phyloP scores from a whole-genome alignment of 37 sponge, comb jelly and placozoan species.

The Chondrilla cf. caribensis region DNA sequence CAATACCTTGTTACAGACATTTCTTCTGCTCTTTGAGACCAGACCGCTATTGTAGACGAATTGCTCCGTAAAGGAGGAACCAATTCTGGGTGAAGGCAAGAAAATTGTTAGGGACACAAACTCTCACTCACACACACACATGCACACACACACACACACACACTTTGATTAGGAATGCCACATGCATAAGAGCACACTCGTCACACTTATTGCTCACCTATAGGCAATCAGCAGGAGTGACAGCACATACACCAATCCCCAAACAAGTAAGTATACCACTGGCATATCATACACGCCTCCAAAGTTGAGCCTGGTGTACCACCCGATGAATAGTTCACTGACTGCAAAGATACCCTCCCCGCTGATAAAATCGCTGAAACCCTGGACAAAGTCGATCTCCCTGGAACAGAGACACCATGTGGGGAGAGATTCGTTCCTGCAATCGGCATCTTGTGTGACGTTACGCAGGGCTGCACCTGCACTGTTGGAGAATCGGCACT shows the following conservation, averaged over 20 bases:
- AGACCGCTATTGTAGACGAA: neutral
- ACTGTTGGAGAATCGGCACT: neutral
- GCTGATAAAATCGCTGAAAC: neutral
- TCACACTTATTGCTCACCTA: neutral
- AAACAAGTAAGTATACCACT: neutral
- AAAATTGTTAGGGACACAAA: too few species aligned
- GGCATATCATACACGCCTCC: conserved; percentile 16
- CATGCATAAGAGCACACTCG: neutral
- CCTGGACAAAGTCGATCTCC: neutral
- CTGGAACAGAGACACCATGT: neutral
- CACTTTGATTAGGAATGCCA: too few species aligned
- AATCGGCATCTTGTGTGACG: neutral
- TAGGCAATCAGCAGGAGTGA: neutral
- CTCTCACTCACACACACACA: too few species aligned
- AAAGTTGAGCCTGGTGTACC: conserved; percentile 1
- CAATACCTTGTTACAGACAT: conserved; percentile 8
- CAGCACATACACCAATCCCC: neutral
- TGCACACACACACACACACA: too few species aligned
- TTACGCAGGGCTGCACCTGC: neutral
- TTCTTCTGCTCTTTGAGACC: neutral
- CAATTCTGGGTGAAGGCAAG: too few species aligned
- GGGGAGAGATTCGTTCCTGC: neutral
- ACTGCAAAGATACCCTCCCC: conserved; percentile 12
- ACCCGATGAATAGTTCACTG: conserved; percentile 20
- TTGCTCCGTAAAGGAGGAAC: neutral